Base-by-base conservation (phyloP, 92 coral and sea anemone species). In the Umimayanthus chanpuru region DNA sequence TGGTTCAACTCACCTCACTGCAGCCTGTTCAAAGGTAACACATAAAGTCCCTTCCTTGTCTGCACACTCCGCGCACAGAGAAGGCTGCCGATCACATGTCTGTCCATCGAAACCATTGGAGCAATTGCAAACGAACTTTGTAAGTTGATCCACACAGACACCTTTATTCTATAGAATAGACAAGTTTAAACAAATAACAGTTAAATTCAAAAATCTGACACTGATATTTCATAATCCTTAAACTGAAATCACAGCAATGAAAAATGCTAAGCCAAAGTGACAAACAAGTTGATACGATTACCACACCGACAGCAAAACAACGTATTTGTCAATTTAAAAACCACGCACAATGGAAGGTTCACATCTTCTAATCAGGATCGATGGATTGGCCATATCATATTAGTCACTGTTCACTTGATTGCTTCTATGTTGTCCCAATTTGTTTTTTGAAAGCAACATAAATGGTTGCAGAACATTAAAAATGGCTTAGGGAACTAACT, bases 21-120 rank as follows among this genome's bases (percentile, higher is more conserved):
- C 14, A 15, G 71, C 43, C 5, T 80, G 14, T 55, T 80, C 3
- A 12, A 83, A 83, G 8, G 78, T 68, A 30, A 83, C 87, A 67
- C 87, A 83, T 6, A 68, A 26, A 7, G 87, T 70, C 56, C 40
- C 64, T 21, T 83, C 79, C 36, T 71, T 14, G 78, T 83, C 61
- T 32, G 29, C 26, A 53, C 87, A 83, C 26, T 68, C 47, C 6
- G 10, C 43, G 71, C 87, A 83, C 38, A 83, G 47, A 12, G 87
- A 83, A 6, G 87, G 64, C 38, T 28, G 64, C 20, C 87, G 87
- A 1, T 83, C 87, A 83, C 87, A 83, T 26, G 77, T 83, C 28
- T 5, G 61, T 43, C 87, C 87, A 1, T 6, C 25, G 41, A 68
- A 83, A 10, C 79, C 87, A 25, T 7, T 38, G 6, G 11, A 3